Evolutionary conservation across 2,113 vertebrate genomes (phyloP).

Genomic region (Clinocottus analis): DNA sequence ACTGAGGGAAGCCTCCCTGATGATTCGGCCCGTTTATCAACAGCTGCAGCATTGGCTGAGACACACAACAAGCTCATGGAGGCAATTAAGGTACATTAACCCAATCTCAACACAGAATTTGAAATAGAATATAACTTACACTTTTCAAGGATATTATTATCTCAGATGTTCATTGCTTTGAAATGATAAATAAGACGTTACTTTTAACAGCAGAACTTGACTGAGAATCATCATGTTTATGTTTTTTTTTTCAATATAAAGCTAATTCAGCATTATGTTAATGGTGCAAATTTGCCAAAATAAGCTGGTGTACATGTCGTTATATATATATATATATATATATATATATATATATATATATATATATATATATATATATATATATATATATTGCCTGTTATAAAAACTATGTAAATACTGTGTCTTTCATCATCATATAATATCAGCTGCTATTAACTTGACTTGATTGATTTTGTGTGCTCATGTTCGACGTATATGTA

Average conservation of each 20-base stretch:
- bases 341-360: too few relatives aligned
- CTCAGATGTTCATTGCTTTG: neutral
- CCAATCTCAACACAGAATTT: neutral
- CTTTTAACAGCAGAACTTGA: neutral
- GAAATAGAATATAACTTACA: neutral
- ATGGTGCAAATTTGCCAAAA: neutral
- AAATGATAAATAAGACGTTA: neutral
- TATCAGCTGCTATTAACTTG: conserved; percentile 13
- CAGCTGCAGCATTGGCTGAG: neutral
- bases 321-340: too few relatives aligned
- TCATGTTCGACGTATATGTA: neutral
- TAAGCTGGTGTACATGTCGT: too few relatives aligned
- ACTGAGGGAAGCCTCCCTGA: too few relatives aligned
- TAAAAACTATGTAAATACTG: neutral
- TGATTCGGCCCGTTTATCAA: neutral
- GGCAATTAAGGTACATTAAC: neutral
- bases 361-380: too few relatives aligned
- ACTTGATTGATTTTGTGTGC: neutral
- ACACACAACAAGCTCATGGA: neutral
- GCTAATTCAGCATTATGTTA: neutral
- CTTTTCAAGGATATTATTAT: neutral
- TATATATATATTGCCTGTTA: neutral
- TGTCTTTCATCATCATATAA: neutral
- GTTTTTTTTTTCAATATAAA: too few relatives aligned
- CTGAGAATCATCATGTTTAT: neutral